Conservation (phyloP, 1,140 invertebrate genomes). For the Heliothis subflexa region DNA sequence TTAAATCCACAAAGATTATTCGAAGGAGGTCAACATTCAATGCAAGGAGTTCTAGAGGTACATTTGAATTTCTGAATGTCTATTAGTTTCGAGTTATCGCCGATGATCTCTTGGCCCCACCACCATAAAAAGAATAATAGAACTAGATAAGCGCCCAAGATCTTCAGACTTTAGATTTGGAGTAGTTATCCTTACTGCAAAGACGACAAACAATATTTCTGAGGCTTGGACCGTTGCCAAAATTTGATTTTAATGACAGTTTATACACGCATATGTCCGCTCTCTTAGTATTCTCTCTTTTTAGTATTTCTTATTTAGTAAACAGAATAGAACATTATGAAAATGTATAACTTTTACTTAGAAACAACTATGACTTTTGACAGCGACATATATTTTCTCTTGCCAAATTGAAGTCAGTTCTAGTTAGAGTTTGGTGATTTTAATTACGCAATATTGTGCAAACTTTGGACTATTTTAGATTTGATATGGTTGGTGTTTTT, state of each 20-base stretch:
- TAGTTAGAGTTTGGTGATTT: not conserved
- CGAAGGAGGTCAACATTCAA: not conserved
- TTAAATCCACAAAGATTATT: slow-evolving; percentile 15
- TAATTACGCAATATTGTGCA: slow-evolving; percentile 9
- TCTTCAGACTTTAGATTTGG: slow-evolving; percentile 58
- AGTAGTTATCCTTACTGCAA: slow-evolving; percentile 71
- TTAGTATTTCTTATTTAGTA: slow-evolving; percentile 54
- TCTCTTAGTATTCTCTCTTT: slow-evolving; percentile 69
- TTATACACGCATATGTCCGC: slow-evolving; percentile 78
- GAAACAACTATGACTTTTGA: slow-evolving; percentile 4
- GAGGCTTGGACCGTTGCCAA: slow-evolving; percentile 75
- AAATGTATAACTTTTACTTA: slow-evolving; percentile 20
- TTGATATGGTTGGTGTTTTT: slow-evolving; percentile 62
- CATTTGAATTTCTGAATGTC: slow-evolving; percentile 14
- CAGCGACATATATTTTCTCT: not conserved
- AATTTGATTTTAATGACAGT: slow-evolving; percentile 84
- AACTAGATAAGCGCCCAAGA: slow-evolving; percentile 55
- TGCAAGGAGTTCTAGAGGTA: slow-evolving; percentile 25
- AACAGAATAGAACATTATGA: slow-evolving; percentile 47
- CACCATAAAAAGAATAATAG: slow-evolving; percentile 53
- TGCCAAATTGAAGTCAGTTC: slow-evolving; percentile 26
- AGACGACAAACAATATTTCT: slow-evolving; percentile 81
- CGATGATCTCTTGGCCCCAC: slow-evolving; percentile 35
- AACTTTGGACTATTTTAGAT: slow-evolving; percentile 32
- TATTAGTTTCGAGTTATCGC: slow-evolving; percentile 3